A percentile compares a stretch with the other conserved stretches of the same genome.
Evolutionary conservation across 2,888 invertebrate genomes (phyloP).

Genomic region (Bugula neritina): DNA sequence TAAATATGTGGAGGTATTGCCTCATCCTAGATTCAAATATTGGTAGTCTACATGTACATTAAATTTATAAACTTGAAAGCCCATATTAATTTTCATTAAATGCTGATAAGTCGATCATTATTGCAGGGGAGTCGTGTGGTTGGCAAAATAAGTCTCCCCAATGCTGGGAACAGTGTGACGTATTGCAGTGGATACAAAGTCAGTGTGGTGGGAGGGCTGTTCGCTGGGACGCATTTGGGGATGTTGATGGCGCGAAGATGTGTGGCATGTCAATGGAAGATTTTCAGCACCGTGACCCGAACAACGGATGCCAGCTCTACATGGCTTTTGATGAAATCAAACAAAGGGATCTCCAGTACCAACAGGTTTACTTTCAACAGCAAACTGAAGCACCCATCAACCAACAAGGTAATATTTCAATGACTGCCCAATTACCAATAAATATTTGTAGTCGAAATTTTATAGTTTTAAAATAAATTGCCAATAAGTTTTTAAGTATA

Average conservation of each 20-base stretch:
- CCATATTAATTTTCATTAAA: no score
- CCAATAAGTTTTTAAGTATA: no score
- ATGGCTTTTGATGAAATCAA: constrained; percentile 32
- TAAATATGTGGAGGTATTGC: no score
- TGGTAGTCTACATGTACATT: no score
- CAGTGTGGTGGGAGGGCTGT: neutral
- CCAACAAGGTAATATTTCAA: neutral
- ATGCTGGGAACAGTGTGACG: neutral
- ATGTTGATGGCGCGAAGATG: constrained; percentile 36
- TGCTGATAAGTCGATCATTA: no score
- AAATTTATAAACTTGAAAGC: no score
- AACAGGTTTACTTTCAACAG: neutral
- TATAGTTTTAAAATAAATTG: no score
- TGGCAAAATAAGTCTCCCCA: neutral
- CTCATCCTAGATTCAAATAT: no score
- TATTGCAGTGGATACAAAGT: neutral
- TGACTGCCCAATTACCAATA: no score
- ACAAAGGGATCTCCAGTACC: neutral
- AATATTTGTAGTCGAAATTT: no score
- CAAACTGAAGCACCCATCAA: neutral
- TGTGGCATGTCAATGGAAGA: constrained; percentile 37
- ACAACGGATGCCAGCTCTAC: constrained; percentile 37
- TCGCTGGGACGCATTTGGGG: constrained; percentile 33
- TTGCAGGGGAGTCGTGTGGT: no score
- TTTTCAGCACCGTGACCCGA: constrained; percentile 34